Percentiles rank a stretch among this genome's conserved stretches.
Conservation (phyloP, 2,113 vertebrate genomes). For the Mesocricetus auratus region DNA sequence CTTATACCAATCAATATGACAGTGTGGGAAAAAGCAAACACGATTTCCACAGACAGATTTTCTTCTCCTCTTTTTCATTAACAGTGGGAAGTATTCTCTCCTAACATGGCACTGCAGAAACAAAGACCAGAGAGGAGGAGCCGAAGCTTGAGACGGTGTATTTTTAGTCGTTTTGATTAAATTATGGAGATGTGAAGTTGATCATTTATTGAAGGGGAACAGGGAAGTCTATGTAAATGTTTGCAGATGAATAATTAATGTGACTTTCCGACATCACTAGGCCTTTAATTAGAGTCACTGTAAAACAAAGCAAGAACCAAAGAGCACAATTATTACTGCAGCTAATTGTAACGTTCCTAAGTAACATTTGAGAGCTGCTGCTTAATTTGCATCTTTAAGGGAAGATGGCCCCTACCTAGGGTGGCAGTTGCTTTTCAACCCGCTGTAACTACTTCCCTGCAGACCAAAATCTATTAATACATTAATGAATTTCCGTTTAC, state of each 20-base stretch:
- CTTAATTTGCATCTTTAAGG: constrained; percentile 82
- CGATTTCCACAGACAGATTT: constrained; percentile 71
- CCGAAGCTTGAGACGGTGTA: constrained; percentile 85
- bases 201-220: constrained; percentile 90
- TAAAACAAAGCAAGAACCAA: constrained; percentile 88
- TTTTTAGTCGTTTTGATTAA: constrained; percentile 90
- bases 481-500: constrained; percentile 33
- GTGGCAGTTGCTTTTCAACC: constrained; percentile 62
- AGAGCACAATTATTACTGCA: constrained; percentile 78
- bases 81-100: constrained; percentile 81
- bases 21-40: constrained; percentile 75
- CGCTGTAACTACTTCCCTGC: constrained; percentile 52
- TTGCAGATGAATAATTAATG: constrained; percentile 92
- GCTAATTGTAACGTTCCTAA: constrained; percentile 87
- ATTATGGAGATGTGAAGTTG: constrained; percentile 90
- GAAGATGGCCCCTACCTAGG: constrained; percentile 70
- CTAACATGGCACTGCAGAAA: constrained; percentile 83
- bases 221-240: constrained; percentile 90
- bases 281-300: constrained; percentile 90
- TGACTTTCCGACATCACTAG: constrained; percentile 87
- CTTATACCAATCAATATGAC: constrained; percentile 64
- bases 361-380: constrained; percentile 74
- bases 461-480: constrained; percentile 39
- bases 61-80: constrained; percentile 80
- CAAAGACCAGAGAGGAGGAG: constrained; percentile 83